These are phyloP conservation scores for Dinocampus coccinellae DNA, from an alignment of 2,888 invertebrate genomes.

Conservation along the genomic window DNA sequence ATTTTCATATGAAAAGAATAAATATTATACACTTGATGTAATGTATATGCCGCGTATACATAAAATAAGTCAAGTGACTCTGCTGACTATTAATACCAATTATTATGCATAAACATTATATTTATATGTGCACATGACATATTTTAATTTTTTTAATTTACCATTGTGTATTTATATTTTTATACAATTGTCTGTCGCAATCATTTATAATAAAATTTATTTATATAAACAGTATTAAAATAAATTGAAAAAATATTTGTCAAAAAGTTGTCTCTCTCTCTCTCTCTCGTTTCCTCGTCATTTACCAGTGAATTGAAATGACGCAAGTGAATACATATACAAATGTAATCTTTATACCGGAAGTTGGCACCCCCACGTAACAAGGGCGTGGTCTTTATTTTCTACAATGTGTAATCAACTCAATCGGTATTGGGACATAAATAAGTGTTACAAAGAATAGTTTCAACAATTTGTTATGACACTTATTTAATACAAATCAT, in stretches of 20 bases:
- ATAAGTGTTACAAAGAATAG: not conserved
- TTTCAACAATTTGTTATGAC: not conserved
- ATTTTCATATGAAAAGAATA: not conserved
- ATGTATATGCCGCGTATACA: not conserved
- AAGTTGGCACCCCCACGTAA: conserved; percentile 57
- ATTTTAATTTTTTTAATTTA: no score
- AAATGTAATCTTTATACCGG: conserved; percentile 54
- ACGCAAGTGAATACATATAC: conserved; percentile 31
- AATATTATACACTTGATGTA: not conserved
- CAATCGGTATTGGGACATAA: conserved; percentile 4
- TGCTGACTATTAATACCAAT: not conserved
- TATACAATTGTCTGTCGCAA: no score
- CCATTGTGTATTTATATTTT: no score
- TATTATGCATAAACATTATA: not conserved
- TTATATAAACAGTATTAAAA: no score
- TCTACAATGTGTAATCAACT: conserved; percentile 34
- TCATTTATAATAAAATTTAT: no score
- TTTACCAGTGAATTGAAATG: no score
- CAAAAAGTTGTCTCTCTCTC: no score
- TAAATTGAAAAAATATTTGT: no score
- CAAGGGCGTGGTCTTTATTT: conserved; percentile 59
- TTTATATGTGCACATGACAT: not conserved
- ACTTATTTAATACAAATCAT: not conserved
- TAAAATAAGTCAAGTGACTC: not conserved
- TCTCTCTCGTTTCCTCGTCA: no score